These are phyloP conservation scores for Paramormyrops hopkinsi DNA, from an alignment of 2,797 vertebrate genomes.

Conservation along the genomic window DNA sequence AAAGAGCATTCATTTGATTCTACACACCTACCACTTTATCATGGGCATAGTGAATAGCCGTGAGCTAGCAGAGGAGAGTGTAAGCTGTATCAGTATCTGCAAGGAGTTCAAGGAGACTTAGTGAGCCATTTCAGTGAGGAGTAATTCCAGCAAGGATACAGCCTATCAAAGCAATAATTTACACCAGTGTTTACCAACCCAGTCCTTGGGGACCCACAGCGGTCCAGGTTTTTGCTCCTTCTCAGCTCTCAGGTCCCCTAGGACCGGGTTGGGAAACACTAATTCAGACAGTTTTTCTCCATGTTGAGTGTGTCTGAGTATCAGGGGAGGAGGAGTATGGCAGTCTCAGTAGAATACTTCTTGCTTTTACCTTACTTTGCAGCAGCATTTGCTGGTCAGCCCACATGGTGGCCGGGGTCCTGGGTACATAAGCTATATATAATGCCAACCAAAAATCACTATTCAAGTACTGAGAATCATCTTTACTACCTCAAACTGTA, in stretches of 20 bases:
- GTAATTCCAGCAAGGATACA: not conserved
- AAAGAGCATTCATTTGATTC: not conserved
- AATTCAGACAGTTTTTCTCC: not conserved
- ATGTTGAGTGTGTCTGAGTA: not conserved
- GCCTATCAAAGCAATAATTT: not conserved
- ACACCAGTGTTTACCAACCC: not conserved
- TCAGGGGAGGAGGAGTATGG: not conserved
- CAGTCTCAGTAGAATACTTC: not conserved
- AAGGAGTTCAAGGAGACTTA: not conserved
- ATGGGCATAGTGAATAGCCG: not conserved
- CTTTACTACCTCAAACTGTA: no score
- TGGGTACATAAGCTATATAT: not conserved
- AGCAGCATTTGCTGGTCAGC: not conserved
- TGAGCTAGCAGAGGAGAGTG: not conserved
- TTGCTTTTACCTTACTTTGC: not conserved
- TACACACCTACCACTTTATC: not conserved
- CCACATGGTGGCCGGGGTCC: not conserved
- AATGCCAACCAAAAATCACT: not conserved
- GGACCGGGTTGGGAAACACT: not conserved
- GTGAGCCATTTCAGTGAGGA: not conserved
- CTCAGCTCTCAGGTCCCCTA: not conserved
- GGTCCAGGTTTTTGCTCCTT: not conserved
- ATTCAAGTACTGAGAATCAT: no score
- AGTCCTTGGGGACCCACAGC: not conserved
- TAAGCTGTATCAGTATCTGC: not conserved